Base-by-base conservation (phyloP, 2,797 vertebrate species). In the Lophius americanus region DNA sequence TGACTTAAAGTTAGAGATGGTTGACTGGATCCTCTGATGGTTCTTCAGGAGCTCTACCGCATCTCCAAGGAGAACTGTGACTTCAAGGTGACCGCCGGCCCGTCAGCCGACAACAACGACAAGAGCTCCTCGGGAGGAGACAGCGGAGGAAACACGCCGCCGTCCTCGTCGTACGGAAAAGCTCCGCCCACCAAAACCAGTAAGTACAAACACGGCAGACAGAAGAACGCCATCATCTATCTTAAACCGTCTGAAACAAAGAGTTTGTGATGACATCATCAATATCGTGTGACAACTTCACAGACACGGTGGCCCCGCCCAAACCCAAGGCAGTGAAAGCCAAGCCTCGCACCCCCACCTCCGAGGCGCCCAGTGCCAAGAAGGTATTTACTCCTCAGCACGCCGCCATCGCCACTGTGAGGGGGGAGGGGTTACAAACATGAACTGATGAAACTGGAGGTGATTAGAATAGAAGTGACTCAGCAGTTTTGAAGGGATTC, bases 31-130 rank as follows among this genome's bases (percentile, higher is more conserved):
- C 23, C 23, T 23, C 23, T 23, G 23, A 23, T 23, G 23, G 23
- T 23, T 9, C 6, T 54, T 44, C 37, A 99, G 98, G 96, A 98
- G 65, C 94, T 99, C 44, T 99, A 92, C 90, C 95, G 95, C 6
- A 91, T 97, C 60, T 99, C 97, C 3, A 99, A 98, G 83, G 97
- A 98, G 83, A 96, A 92, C 76, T 90, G 90, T 0, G 95, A 97
- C 85, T 96, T 99, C 57, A 85, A 76, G 8, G 88, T 98, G 50
- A 92, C 79, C 0, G 89, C 94, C 0, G 92, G 92, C 8, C 85
- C 91, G 0, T 94, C 93, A 1, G 70, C 84, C 0, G 71, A 83
- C 32, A 79, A 59, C 12, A 93, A 97, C 0, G 95, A 98, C 58
- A 95, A 94, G 42, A 89, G 91, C 55, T 96, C 96, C 0, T 92